Evolutionary conservation across 2,113 vertebrate species (phyloP).

Genomic region (Egretta garzetta): DNA sequence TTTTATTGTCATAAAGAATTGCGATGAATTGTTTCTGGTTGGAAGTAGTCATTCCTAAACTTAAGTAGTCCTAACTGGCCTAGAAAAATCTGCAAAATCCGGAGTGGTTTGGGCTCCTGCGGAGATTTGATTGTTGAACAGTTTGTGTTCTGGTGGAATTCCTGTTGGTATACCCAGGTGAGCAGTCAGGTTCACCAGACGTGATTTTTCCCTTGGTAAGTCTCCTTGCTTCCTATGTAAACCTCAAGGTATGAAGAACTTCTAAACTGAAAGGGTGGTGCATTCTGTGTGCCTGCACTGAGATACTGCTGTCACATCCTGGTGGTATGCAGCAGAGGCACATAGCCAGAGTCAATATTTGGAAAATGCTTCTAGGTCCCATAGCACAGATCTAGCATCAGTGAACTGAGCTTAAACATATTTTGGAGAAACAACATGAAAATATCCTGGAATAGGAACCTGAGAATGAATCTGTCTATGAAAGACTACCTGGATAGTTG

Average conservation of each 20-base stretch:
- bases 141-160: background rate
- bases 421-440: background rate
- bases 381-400: background rate
- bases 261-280: background rate
- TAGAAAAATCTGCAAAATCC: background rate
- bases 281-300: background rate
- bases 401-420: background rate
- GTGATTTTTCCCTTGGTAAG: background rate
- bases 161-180: background rate
- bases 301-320: fast-evolving
- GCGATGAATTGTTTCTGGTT: background rate
- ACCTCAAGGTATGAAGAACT: background rate
- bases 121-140: background rate
- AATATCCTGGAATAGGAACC: background rate
- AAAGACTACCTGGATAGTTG: background rate
- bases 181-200: background rate
- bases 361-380: background rate
- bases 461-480: background rate
- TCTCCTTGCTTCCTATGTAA: background rate
- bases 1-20: background rate
- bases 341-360: background rate
- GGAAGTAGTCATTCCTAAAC: background rate
- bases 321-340: background rate
- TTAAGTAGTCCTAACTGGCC: background rate
- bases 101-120: background rate